Percentiles rank a stretch among this genome's conserved stretches.
These are phyloP conservation scores for Holothuria glaberrima DNA, from an alignment of 35 echinoderm and acorn worm genomes.

Conservation along the genomic window DNA sequence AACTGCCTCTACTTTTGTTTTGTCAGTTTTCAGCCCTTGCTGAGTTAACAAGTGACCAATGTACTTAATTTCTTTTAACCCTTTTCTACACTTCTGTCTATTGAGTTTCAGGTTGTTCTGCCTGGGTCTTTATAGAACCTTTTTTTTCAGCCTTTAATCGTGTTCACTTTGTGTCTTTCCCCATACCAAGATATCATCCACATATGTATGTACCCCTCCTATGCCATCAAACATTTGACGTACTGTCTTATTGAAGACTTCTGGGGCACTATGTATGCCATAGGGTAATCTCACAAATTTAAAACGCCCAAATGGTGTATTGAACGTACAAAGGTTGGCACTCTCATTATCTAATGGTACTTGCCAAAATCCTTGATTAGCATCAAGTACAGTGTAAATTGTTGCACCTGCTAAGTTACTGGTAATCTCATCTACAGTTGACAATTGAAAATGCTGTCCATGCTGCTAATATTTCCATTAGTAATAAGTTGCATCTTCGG, in stretches of 20 bases:
- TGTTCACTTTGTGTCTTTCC: too few species aligned
- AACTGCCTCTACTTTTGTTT: too few species aligned
- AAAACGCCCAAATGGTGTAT: conserved; percentile 43
- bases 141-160: neutral
- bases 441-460: conserved; percentile 5
- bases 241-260: conserved; percentile 40
- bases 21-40: neutral
- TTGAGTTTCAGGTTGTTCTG: too few species aligned
- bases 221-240: neutral
- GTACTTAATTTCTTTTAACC: too few species aligned
- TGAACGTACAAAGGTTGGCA: conserved; percentile 17
- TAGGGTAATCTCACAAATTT: conserved; percentile 11
- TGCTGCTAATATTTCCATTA: too few species aligned
- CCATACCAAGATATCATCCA: too few species aligned
- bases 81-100: neutral
- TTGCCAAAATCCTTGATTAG: too few species aligned
- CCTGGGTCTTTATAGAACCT: neutral
- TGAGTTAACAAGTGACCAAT: neutral
- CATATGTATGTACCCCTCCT: too few species aligned
- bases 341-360: too few species aligned
- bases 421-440: conserved; percentile 8
- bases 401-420: neutral
- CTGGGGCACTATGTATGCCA: too few species aligned
- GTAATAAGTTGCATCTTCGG: too few species aligned
- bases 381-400: too few species aligned